Percentiles rank a stretch among this genome's conserved stretches.
These are phyloP conservation scores for Altica lythri DNA, from an alignment of 2,888 invertebrate species.

Conservation along the genomic window DNA sequence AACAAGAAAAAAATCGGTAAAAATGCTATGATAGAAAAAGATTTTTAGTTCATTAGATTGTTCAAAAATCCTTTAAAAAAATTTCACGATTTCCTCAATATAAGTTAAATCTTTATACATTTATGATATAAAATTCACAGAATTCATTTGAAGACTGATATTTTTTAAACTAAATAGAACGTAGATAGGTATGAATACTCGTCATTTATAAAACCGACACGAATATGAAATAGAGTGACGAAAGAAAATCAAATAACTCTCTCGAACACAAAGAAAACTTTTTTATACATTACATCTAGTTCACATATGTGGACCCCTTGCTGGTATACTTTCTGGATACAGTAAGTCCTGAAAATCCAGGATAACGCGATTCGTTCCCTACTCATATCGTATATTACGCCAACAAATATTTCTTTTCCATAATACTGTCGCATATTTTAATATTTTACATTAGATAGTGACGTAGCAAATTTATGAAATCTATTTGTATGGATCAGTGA, in stretches of 20 bases:
- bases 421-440: conserved; percentile 51
- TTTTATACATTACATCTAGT: conserved; percentile 31
- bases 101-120: too few relatives aligned
- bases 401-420: conserved; percentile 50
- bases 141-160: too few relatives aligned
- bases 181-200: conserved; percentile 4
- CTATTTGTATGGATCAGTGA: conserved; percentile 13
- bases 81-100: too few relatives aligned
- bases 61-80: too few relatives aligned
- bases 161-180: too few relatives aligned
- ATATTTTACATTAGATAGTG: conserved; percentile 45
- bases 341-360: conserved; percentile 47
- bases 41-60: too few relatives aligned
- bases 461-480: conserved; percentile 30
- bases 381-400: conserved; percentile 47
- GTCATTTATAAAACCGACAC: conserved; percentile 11
- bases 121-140: too few relatives aligned
- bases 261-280: conserved; percentile 18
- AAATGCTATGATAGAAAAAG: too few relatives aligned
- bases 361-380: conserved; percentile 51
- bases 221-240: conserved; percentile 15
- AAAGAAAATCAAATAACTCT: conserved; percentile 28
- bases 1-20: too few relatives aligned
- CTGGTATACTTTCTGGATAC: conserved; percentile 37
- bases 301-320: conserved; percentile 44